Evolutionary conservation across 2,113 vertebrate species (phyloP).

Genomic region (Xerus inauris): DNA sequence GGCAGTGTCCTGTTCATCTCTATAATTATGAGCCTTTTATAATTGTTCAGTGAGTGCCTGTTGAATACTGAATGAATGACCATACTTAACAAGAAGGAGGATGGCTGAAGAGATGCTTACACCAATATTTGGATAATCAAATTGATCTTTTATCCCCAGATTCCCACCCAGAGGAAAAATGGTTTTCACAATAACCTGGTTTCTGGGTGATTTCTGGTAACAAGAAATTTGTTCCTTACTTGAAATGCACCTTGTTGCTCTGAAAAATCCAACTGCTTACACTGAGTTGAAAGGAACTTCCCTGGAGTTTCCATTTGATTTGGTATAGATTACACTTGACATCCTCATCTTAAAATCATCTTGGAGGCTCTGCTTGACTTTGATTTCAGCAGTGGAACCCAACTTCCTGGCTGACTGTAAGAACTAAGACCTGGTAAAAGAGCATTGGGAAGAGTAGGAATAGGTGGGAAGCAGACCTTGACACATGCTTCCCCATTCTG

Average conservation of each 20-base stretch:
- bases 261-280: background rate
- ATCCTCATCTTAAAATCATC: background rate
- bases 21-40: background rate
- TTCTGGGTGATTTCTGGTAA: background rate
- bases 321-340: background rate
- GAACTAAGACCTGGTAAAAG: background rate
- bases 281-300: background rate
- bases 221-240: background rate
- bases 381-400: background rate
- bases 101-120: background rate
- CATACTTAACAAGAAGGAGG: background rate
- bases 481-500: background rate
- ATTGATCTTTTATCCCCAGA: background rate
- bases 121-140: background rate
- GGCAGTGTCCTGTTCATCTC: background rate
- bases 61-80: background rate
- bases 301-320: background rate
- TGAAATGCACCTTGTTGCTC: background rate
- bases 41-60: background rate
- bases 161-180: background rate
- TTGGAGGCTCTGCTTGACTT: background rate
- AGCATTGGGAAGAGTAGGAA: background rate
- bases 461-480: background rate
- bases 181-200: background rate
- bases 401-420: background rate